Conservation (phyloP, 2,888 invertebrate genomes). For the Euspilapteryx auroguttella region DNA sequence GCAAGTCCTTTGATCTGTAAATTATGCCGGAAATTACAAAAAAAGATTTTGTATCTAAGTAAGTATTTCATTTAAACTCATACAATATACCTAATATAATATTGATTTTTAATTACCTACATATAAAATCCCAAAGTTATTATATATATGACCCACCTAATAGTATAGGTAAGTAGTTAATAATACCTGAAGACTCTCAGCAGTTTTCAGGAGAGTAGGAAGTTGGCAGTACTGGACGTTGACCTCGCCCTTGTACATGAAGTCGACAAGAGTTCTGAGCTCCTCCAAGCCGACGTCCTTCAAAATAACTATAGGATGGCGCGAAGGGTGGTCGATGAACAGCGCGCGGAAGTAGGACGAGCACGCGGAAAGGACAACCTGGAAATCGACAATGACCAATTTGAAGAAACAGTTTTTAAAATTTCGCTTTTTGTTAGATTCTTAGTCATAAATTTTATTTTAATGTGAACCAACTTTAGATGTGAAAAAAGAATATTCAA, state of each 20-base stretch:
- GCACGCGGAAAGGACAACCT: slow-evolving; percentile 93
- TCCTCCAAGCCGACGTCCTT: slow-evolving; percentile 93
- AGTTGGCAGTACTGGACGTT: slow-evolving; percentile 93
- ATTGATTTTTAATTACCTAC: too few species aligned
- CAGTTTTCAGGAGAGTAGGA: slow-evolving; percentile 87
- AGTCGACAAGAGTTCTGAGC: slow-evolving; percentile 89
- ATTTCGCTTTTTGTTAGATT: too few species aligned
- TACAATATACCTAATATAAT: too few species aligned
- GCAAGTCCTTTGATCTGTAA: slow-evolving; percentile 81
- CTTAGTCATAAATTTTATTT: neutral
- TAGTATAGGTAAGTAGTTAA: too few species aligned
- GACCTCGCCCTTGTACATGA: slow-evolving; percentile 96
- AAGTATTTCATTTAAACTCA: too few species aligned
- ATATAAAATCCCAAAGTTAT: too few species aligned
- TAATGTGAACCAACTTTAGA: neutral
- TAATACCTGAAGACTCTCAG: slow-evolving; percentile 89
- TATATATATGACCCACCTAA: too few species aligned
- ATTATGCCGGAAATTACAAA: too few species aligned
- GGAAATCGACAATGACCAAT: slow-evolving; percentile 16
- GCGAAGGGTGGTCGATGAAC: slow-evolving; percentile 90
- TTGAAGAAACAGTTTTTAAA: too few species aligned
- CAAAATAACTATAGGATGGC: slow-evolving; percentile 91
- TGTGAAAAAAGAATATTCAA: too few species aligned
- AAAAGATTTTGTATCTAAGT: too few species aligned
- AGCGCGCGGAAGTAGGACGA: slow-evolving; percentile 93